Evolutionary conservation across 2,888 invertebrate genomes (phyloP), one percentile per base, ranked within the genome.

Genomic region (Andrena marginata): DNA sequence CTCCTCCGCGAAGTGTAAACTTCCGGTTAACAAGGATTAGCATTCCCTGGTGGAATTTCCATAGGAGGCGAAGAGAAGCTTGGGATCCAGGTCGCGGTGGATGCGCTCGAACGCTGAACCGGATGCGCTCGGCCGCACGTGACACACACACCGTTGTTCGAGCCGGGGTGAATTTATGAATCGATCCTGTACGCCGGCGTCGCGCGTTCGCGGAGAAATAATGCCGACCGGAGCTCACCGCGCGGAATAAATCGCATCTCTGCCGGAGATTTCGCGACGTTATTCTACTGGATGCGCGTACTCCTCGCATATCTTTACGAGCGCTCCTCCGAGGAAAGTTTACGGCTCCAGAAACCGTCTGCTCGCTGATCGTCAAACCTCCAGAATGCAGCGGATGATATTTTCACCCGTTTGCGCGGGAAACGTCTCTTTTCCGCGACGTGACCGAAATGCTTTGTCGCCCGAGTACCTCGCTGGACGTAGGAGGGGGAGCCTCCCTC

Each of bases 11-110:
- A 10, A n/a, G 62, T 20, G 35, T 70, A 63, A 76, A 63, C 51
- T 70, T 54, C 29, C 33, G 75, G 69, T 70, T 42, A 54, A 69
- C 62, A 23, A 29, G 76, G 63, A 63, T 76, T 71, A 63, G 42
- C 71, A 62, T 74, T 63, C 48, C 68, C 10, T 7, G 59, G 48
- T 20, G 33, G 63, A 70, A 62, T 76, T 71, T 76, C 71, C 54
- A 23, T 56, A n/a, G 2, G 16, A 20, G 26, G 5, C 26, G n/a
- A 23, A 20, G 72, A 2, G 77, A n/a, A 59, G 31, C 8, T 29
- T 29, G n/a, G 23, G n/a, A n/a, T 60, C 20, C 16, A 20, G 73
- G 29, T 48, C 49, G 49, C 35, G 56, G 23, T 33, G 42, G 42
- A 31, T 69, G 48, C 35, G 63, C 26, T 6, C 42, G 29, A 33